phyloP scores from a whole-genome alignment of 1,140 invertebrate genomes.

The Philopotamus ludificatus region DNA sequence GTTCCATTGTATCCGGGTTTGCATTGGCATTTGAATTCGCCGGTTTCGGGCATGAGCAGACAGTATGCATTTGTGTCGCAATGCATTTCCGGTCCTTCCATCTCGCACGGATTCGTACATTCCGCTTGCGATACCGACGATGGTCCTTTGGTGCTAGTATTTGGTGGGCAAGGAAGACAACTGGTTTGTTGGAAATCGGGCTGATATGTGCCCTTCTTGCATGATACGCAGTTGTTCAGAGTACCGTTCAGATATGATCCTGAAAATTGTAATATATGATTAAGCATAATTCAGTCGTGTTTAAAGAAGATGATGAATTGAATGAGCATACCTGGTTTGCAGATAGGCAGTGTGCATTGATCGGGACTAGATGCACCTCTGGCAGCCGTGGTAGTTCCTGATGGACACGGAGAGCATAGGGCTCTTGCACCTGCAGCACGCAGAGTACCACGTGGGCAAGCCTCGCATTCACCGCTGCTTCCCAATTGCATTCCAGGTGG shows the following conservation, averaged over 20 bases:
- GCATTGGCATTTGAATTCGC: constrained; percentile 89
- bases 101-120: constrained; percentile 89
- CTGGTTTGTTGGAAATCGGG: constrained; percentile 84
- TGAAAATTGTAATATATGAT: constrained; percentile 43
- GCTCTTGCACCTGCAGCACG: constrained; percentile 84
- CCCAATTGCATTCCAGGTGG: constrained; percentile 84
- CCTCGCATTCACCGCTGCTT: constrained; percentile 85
- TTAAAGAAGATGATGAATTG: constrained; percentile 1
- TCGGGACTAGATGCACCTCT: constrained; percentile 79
- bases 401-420: constrained; percentile 84
- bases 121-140: constrained; percentile 79
- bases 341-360: constrained; percentile 90
- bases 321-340: constrained; percentile 70
- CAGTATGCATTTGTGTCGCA: constrained; percentile 90
- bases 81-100: constrained; percentile 77
- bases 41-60: constrained; percentile 79
- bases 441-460: constrained; percentile 89
- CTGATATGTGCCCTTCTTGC: constrained; percentile 92
- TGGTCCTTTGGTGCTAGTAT: constrained; percentile 84
- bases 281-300: background rate
- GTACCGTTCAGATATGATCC: constrained; percentile 84
- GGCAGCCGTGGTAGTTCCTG: constrained; percentile 83
- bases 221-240: constrained; percentile 81
- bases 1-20: constrained; percentile 92
- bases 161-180: constrained; percentile 86